A percentile compares a stretch with the other conserved stretches of the same genome.
Evolutionary conservation across 1,140 invertebrate genomes (phyloP).

Genomic region (Drosophila paulistorum): DNA sequence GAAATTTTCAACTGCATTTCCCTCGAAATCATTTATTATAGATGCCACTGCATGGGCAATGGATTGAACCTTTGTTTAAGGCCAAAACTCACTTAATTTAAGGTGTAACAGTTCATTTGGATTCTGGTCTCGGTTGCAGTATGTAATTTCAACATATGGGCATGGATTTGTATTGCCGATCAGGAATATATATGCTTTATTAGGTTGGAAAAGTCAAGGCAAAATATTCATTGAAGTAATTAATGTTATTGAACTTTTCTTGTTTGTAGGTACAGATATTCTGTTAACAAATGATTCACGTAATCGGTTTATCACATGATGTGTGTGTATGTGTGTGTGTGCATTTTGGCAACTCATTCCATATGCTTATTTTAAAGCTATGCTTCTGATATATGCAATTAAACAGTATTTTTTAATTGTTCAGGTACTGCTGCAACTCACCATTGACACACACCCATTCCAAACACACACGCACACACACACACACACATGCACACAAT

Average conservation of each 20-base stretch:
- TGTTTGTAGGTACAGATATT: background rate
- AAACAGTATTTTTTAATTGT: constrained; percentile 44
- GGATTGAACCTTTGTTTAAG: too few relatives aligned
- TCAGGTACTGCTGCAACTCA: constrained; percentile 6
- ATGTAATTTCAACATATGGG: too few relatives aligned
- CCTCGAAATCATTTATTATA: too few relatives aligned
- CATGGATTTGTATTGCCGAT: too few relatives aligned
- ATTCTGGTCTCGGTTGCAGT: too few relatives aligned
- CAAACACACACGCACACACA: constrained; percentile 3
- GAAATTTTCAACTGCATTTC: constrained; percentile 20
- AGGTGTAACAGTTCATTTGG: too few relatives aligned
- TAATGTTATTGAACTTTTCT: background rate
- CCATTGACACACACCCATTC: constrained; percentile 5
- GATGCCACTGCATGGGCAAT: too few relatives aligned
- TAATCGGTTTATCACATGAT: constrained; percentile 1
- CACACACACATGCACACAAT: constrained; percentile 35
- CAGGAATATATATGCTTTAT: too few relatives aligned
- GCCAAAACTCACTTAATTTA: too few relatives aligned
- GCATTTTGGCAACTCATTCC: constrained; percentile 2
- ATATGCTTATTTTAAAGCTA: constrained; percentile 10
- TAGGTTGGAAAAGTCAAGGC: too few relatives aligned
- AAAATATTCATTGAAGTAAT: too few relatives aligned
- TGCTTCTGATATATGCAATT: constrained; percentile 40
- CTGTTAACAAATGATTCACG: background rate
- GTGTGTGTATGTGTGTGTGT: background rate